Evolutionary conservation across 2,113 vertebrate species (phyloP), one percentile per base, ranked within the genome.

Genomic region (Gopherus evgoodei): DNA sequence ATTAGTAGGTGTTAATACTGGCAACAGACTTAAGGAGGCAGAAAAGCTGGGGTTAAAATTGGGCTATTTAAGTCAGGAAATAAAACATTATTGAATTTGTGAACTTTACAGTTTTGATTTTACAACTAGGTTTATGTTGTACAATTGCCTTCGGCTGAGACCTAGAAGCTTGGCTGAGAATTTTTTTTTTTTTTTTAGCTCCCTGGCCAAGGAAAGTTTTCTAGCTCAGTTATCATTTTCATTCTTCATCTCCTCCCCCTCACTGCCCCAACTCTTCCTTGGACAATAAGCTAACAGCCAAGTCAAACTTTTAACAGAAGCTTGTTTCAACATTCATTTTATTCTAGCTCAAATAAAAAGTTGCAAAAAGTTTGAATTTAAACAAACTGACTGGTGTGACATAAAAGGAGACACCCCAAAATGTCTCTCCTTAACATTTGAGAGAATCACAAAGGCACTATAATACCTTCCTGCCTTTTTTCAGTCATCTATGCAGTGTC

Each of bases 121-220:
- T 89, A 95, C 84, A 96, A 92, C 65, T 89, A 86, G n/a, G 29
- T 54, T 57, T 95, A 95, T 93, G 86, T 84, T 91, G 49, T 38
- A 92, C 80, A 97, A 92, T 89, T 96, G 90, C 65, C 69, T 96
- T 91, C 96, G 94, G 87, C 92, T 96, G 90, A 35, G 96, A 96
- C 56, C 88, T 75, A 87, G 87, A 87, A 97, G 95, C 76, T 87
- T 95, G 69, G 81, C 87, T 97, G 81, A 84, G 76, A 88, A 24
- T 13, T 83, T 88, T 50, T 11, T 49, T 49, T 8, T 91, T 0
- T 35, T 95, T 31, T 87, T 38, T 56, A 13, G 47, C 21, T 81
- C 72, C 89, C n/a, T 65, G 92, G 76, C 8, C 54, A 91, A 96
- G 25, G 90, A 97, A 97, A 88, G 44, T 7, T 72, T 31, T 94